A percentile compares a stretch with the other conserved stretches of the same genome.
Evolutionary conservation across 2,888 invertebrate genomes (phyloP).

Genomic region (Asteroscopus sphinx): DNA sequence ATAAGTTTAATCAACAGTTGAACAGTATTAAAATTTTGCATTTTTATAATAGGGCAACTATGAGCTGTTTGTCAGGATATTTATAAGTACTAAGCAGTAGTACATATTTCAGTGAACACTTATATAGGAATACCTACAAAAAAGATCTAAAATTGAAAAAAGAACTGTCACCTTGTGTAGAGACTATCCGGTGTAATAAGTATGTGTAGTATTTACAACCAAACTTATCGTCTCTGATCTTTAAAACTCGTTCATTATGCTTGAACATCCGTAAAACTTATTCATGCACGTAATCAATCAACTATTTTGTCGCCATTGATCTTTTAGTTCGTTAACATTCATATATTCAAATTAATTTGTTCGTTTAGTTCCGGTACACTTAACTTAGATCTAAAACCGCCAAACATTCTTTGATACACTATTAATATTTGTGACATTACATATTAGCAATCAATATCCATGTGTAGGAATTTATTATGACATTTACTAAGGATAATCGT

Average conservation of each 20-base stretch:
- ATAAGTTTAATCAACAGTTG: too few species aligned
- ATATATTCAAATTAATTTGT: constrained; percentile 37
- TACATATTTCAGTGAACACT: too few species aligned
- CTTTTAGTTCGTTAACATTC: constrained; percentile 21
- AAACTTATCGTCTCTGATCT: not conserved
- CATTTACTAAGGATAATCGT: too few species aligned
- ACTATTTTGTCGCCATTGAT: constrained; percentile 25
- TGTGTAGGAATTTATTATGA: not conserved
- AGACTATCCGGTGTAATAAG: too few species aligned
- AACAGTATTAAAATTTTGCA: too few species aligned
- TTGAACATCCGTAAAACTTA: constrained; percentile 7
- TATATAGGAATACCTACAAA: too few species aligned
- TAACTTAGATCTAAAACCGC: constrained; percentile 6
- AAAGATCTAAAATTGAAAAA: too few species aligned
- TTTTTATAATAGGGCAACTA: too few species aligned
- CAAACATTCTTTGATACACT: not conserved
- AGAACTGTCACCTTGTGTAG: too few species aligned
- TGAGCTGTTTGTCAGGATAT: too few species aligned
- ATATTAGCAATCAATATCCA: not conserved
- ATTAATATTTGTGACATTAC: not conserved
- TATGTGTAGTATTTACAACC: too few species aligned
- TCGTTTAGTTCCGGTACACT: constrained; percentile 28
- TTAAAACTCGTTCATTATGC: not conserved
- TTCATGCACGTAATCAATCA: constrained; percentile 13
- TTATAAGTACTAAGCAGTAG: too few species aligned